Base-by-base conservation (phyloP, 2,888 invertebrate genomes). In the Sussaba pulchella region DNA sequence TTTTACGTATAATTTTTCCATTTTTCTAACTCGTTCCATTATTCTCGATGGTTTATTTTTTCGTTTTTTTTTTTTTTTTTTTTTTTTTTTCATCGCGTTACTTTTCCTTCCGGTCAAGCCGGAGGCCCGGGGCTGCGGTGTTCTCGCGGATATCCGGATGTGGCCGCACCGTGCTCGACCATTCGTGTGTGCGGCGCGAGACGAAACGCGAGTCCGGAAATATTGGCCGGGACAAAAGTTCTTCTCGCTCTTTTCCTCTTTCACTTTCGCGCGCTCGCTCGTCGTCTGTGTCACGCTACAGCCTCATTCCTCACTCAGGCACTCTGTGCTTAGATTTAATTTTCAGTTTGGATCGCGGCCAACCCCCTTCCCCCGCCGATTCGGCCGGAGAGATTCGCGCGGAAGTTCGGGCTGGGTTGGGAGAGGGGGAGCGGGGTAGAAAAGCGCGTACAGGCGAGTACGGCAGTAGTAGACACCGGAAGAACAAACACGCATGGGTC, bases 321-420 rank as follows among this genome's bases (percentile, higher is more conserved):
- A 70, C 66, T 73, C 81, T 79, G 78, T 83, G 84, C 84, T 87
- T 85, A 85, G 87, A 87, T 87, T 87, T 88, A 86, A 88, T 88
- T 87, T 87, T 82, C 84, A 82, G 81, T 85, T 85, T 87, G 87
- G 88, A 85, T 74, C 75, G 43, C 54, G 61, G 88, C 88, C 88
- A 88, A 82, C 63, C 63, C 50, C 17, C 24, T 10, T 36, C 17
- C 6, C 50, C 9, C 21, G 14, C 4, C 6, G 6, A 3, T 8
- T 19, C 9, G 24, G 12, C n/a, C 0, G 54, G 31, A n/a, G n/a
- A 26, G 26, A 14, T n/a, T 50, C 10, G 0, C 9, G 21, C 14
- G 39, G 24, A 9, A 17, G 67, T 39, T 31, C 21, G 39, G n/a
- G n/a, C n/a, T n/a, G n/a, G n/a, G n/a, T n/a, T n/a, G n/a, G n/a